phyloP scores from a whole-genome alignment of 2,888 invertebrate species.

The Brachypalpus laphriformis region DNA sequence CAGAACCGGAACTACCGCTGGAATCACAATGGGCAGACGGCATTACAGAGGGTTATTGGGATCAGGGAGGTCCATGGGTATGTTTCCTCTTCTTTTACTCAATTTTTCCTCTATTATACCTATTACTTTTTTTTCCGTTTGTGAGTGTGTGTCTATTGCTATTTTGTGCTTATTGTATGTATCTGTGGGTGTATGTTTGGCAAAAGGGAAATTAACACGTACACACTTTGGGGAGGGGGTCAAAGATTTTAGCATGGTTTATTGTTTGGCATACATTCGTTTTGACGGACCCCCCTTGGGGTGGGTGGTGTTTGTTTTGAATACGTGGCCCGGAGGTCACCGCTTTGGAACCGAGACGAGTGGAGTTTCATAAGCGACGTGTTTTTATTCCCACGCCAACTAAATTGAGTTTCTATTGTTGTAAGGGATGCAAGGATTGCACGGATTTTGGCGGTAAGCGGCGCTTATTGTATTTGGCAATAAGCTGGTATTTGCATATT shows the following conservation, averaged over 20 bases:
- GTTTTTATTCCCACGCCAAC: not conserved
- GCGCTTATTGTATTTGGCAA: slow-evolving; percentile 8
- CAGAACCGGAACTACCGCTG: slow-evolving; percentile 79
- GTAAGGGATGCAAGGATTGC: not conserved
- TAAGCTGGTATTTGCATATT: not conserved
- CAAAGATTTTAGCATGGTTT: slow-evolving; percentile 44
- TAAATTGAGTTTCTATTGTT: slow-evolving; percentile 1
- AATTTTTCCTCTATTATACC: slow-evolving; percentile 38
- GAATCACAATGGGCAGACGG: slow-evolving; percentile 80
- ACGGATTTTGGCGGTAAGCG: slow-evolving; percentile 2
- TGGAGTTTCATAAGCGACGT: not conserved
- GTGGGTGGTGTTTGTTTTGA: slow-evolving; percentile 11
- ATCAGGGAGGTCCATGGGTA: slow-evolving; percentile 80
- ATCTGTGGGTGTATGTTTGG: slow-evolving; percentile 6
- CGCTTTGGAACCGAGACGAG: not conserved
- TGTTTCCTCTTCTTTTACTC: slow-evolving; percentile 66
- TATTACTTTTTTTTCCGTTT: slow-evolving; percentile 12
- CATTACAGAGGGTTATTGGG: slow-evolving; percentile 79
- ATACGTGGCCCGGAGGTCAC: not conserved
- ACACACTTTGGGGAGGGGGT: slow-evolving; percentile 1
- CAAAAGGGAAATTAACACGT: slow-evolving; percentile 37
- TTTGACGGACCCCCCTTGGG: not conserved
- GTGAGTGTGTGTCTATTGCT: not conserved
- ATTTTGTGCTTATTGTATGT: not conserved
- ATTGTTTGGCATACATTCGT: slow-evolving; percentile 19